A percentile compares a stretch with the other conserved stretches of the same genome.
Conservation (phyloP, 2,888 invertebrate species). For the Acanthosepion pharaonis region DNA sequence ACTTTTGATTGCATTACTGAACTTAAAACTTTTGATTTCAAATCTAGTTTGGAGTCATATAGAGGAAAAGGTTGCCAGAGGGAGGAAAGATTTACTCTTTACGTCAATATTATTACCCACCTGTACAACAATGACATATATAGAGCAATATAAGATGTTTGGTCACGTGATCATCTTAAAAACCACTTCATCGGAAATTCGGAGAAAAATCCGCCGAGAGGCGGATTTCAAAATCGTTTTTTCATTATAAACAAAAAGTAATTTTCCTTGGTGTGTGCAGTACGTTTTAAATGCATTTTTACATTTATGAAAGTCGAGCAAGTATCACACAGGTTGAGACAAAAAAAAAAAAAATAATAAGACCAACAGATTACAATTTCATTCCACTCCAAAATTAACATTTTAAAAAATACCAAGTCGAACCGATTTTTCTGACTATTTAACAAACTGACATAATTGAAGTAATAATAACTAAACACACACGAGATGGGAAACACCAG, state of each 20-base stretch:
- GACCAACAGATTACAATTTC: not conserved
- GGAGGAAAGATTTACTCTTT: not conserved
- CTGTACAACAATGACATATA: not conserved
- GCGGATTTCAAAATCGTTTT: not conserved
- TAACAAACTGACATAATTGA: not conserved
- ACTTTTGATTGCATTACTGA: not conserved
- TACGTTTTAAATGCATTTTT: not conserved
- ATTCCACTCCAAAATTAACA: too few relatives aligned
- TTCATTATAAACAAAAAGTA: too few relatives aligned
- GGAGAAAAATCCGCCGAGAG: not conserved
- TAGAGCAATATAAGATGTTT: not conserved
- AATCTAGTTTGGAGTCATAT: not conserved
- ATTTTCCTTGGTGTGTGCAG: not conserved
- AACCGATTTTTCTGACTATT: not conserved
- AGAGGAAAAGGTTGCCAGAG: not conserved
- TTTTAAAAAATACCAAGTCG: too few relatives aligned
- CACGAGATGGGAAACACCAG: not conserved
- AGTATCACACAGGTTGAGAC: not conserved
- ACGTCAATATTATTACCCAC: not conserved
- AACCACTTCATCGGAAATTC: not conserved
- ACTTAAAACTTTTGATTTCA: not conserved
- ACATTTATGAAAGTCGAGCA: not conserved
- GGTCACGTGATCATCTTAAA: not conserved
- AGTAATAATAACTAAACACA: not conserved
- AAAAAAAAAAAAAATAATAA: not conserved